phyloP scores from a whole-genome alignment of 2,113 vertebrate species.

The Leptosomus discolor region DNA sequence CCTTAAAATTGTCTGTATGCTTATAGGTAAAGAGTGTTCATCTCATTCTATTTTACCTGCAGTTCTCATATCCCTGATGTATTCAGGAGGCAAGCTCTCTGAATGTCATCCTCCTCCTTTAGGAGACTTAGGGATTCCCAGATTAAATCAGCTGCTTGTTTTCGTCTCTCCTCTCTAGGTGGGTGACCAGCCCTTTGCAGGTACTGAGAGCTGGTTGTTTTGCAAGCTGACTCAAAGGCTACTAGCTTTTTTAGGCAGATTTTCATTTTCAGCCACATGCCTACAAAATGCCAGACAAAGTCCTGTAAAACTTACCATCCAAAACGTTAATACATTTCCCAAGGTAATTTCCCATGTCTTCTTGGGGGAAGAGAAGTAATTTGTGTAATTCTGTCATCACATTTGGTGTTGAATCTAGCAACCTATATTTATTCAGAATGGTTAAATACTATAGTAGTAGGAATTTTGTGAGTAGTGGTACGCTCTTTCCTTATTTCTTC shows the following conservation, averaged over 20 bases:
- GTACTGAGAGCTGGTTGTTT: background rate
- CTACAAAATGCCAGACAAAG: background rate
- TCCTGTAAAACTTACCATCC: background rate
- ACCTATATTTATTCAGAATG: background rate
- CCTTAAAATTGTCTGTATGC: background rate
- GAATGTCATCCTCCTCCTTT: background rate
- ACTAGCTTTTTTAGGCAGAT: background rate
- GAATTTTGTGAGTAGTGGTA: background rate
- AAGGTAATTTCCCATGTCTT: background rate
- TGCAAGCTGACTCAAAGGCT: background rate
- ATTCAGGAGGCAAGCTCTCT: background rate
- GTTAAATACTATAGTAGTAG: background rate
- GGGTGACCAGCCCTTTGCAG: background rate
- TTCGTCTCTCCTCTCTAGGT: background rate
- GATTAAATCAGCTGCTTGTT: background rate
- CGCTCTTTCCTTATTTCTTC: background rate
- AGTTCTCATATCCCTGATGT: background rate
- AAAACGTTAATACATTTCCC: background rate
- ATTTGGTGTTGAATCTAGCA: background rate
- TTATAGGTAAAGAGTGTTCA: background rate
- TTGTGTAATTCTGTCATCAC: background rate
- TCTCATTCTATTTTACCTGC: background rate
- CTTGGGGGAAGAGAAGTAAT: background rate
- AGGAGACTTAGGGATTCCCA: background rate
- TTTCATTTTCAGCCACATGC: background rate